Base-by-base conservation (phyloP, 2,888 invertebrate species). In the Ophraella communa region DNA sequence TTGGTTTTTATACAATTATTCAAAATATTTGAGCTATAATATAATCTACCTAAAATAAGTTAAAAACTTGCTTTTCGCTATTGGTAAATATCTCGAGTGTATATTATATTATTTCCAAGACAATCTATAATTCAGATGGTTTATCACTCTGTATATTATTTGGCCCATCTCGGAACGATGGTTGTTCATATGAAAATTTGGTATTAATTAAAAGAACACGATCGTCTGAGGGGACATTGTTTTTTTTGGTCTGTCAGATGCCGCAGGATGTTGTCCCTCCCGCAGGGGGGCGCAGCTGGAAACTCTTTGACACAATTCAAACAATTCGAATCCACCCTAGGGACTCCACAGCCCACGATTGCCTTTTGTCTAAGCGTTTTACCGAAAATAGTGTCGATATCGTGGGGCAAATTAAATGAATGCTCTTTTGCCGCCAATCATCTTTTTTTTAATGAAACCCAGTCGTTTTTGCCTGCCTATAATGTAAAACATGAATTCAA, bases 231-330 rank as follows among this genome's bases (percentile, higher is more conserved):
- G 68, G 75, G 78, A 77, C 78, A 78, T 71, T 75, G 76, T 75
- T 77, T 78, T n/a, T 78, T 76, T 79, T 76, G 75, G 74, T 76
- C 69, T 72, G 73, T 73, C 76, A 72, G 72, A 72, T 75, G 76
- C 71, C 73, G 70, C 72, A 71, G 73, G 74, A 77, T 73, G 73
- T 73, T 74, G 69, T 74, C 67, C 71, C 68, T 66, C 79, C 78
- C 64, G 70, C 75, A 73, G 79, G 80, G 72, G 76, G 74, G 75
- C 78, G 71, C 80, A 79, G 78, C 78, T 78, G 78, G 78, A 76
- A 72, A 71, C 67, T 73, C 74, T 68, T 73, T 74, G 74, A 74
- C 75, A 76, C 76, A 77, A 76, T 76, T 74, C 73, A 73, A 75
- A 76, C 76, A 76, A 76, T 76, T 74, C 73, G 74, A 75, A 73